A percentile compares a stretch with the other conserved stretches of the same genome.
phyloP scores from a whole-genome alignment of 1,140 invertebrate genomes.

The Drosophila fuyamai region DNA sequence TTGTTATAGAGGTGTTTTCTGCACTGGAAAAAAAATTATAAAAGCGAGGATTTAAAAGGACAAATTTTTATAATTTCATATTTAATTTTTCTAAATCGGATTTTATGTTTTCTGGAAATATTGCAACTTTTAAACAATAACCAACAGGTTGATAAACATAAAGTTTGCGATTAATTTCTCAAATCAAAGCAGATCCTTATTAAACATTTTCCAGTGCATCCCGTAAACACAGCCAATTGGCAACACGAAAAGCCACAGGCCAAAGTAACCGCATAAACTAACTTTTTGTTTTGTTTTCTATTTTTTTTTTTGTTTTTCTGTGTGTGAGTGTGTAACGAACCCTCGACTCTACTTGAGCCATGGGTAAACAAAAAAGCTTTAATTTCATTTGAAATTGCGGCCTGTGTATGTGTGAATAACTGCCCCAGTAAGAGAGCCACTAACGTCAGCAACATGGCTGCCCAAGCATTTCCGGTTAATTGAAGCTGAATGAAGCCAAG shows the following conservation, averaged over 20 bases:
- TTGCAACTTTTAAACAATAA: too few relatives aligned
- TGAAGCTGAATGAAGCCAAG: constrained; percentile 51
- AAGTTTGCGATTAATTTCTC: neutral
- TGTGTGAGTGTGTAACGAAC: constrained; percentile 28
- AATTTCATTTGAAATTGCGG: constrained; percentile 74
- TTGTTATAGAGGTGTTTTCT: constrained; percentile 56
- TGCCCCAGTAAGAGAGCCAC: constrained; percentile 32
- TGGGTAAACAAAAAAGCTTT: constrained; percentile 66
- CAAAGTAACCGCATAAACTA: constrained; percentile 75
- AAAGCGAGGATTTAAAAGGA: neutral
- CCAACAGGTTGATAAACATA: too few relatives aligned
- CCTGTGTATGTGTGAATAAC: constrained; percentile 35
- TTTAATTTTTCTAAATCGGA: neutral
- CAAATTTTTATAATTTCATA: neutral
- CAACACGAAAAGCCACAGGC: constrained; percentile 70
- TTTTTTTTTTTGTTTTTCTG: constrained; percentile 15
- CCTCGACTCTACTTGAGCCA: constrained; percentile 31
- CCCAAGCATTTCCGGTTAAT: constrained; percentile 69
- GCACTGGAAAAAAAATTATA: constrained; percentile 31
- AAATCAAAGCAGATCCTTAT: neutral
- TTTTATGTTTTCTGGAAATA: too few relatives aligned
- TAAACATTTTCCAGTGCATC: constrained; percentile 47
- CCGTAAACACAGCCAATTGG: constrained; percentile 48
- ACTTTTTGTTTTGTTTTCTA: constrained; percentile 55
- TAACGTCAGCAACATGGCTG: constrained; percentile 52